A percentile compares a stretch with the other conserved stretches of the same genome.
Conservation (phyloP, 2,113 vertebrate genomes). For the Ceuthmochares aereus region DNA sequence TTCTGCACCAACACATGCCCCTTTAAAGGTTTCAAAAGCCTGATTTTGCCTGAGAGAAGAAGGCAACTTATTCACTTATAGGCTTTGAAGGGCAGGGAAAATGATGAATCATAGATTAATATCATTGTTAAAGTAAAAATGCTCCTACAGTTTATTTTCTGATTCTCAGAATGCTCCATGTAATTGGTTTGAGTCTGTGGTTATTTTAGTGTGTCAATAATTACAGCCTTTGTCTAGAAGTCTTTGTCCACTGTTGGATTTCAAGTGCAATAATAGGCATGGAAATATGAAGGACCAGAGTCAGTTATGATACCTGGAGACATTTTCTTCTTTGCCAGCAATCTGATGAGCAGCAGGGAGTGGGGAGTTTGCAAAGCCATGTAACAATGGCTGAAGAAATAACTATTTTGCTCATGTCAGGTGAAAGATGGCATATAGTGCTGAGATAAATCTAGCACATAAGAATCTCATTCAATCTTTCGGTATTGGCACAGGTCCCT, state of each 20-base stretch:
- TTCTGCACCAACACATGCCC: fast-evolving
- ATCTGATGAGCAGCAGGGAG: not conserved
- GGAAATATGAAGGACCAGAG: not conserved
- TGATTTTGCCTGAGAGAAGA: not conserved
- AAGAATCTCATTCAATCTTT: not conserved
- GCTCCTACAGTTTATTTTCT: not conserved
- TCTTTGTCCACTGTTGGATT: not conserved
- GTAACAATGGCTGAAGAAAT: not conserved
- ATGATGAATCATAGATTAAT: not conserved
- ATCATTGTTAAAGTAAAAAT: not conserved
- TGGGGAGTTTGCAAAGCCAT: not conserved
- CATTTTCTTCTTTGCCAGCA: not conserved
- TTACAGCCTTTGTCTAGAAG: not conserved
- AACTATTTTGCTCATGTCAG: not conserved
- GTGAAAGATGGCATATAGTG: not conserved
- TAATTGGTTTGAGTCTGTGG: not conserved
- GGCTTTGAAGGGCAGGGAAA: not conserved
- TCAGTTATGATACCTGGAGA: not conserved
- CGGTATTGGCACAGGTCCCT: not conserved
- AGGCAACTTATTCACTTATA: not conserved
- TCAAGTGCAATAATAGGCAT: not conserved
- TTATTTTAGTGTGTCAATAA: not conserved
- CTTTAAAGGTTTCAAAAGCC: not conserved
- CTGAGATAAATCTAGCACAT: not conserved
- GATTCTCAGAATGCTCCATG: not conserved